Percentiles rank a stretch among this genome's conserved stretches.
Conservation (phyloP, 2,797 vertebrate species). For the Malacoctenus gilli region DNA sequence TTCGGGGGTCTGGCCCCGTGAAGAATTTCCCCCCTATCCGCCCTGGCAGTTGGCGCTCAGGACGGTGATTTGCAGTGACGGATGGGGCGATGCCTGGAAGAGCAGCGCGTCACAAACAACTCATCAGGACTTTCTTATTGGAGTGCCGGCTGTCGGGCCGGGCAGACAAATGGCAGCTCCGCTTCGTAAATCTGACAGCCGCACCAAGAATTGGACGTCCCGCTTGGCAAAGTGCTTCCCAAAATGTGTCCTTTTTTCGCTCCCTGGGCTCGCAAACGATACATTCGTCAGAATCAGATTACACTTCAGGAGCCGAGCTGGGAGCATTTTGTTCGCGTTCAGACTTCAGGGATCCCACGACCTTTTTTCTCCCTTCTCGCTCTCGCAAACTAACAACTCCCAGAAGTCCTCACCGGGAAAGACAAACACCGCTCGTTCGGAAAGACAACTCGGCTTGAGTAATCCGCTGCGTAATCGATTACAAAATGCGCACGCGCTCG, state of each 20-base stretch:
- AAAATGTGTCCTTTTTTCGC: slow-evolving; percentile 18
- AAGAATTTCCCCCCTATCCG: slow-evolving; percentile 26
- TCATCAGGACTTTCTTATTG: slow-evolving; percentile 53
- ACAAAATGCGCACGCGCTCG: background rate
- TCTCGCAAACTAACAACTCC: no score
- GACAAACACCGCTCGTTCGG: no score
- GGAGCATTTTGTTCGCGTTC: background rate
- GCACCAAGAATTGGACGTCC: slow-evolving; percentile 29
- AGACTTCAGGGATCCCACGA: no score
- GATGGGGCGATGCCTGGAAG: slow-evolving; percentile 49
- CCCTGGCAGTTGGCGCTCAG: slow-evolving; percentile 35
- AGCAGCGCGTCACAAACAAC: slow-evolving; percentile 47
- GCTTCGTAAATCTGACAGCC: slow-evolving; percentile 48
- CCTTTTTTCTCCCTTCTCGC: no score
- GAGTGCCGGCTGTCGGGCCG: slow-evolving; percentile 38
- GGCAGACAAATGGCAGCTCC: slow-evolving; percentile 39
- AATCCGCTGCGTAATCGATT: slow-evolving; percentile 22
- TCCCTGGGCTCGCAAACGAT: background rate
- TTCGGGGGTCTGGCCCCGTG: slow-evolving; percentile 1
- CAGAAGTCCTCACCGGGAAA: no score
- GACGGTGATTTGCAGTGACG: slow-evolving; percentile 52
- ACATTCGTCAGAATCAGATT: slow-evolving; percentile 19
- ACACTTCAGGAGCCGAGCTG: background rate
- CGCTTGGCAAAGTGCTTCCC: slow-evolving; percentile 28
- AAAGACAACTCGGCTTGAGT: no score